phyloP scores from a whole-genome alignment of 2,797 vertebrate genomes.

The Danio kyathit region DNA sequence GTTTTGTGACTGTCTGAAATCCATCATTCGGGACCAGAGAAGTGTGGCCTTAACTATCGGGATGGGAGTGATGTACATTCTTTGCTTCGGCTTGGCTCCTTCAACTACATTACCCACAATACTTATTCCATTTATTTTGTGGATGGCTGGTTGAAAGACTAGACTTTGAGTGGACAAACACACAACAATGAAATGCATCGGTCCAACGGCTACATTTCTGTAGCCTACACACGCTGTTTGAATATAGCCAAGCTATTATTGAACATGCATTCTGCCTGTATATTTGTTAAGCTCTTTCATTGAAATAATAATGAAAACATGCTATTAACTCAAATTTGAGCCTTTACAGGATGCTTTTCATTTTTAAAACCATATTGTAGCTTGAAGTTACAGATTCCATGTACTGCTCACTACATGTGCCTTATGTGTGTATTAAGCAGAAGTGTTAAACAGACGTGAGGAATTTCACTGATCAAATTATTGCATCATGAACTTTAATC shows the following conservation, averaged over 20 bases:
- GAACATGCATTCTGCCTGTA: slow-evolving; percentile 62
- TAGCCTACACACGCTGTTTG: background rate
- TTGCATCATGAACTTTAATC: background rate
- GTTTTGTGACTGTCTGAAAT: slow-evolving; percentile 91
- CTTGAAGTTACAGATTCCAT: slow-evolving; percentile 14
- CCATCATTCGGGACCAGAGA: slow-evolving; percentile 90
- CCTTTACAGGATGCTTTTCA: background rate
- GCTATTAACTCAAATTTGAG: background rate
- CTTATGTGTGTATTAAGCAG: background rate
- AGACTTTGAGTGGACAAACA: slow-evolving; percentile 10
- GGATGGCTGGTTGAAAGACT: slow-evolving; percentile 89
- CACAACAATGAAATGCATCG: slow-evolving; percentile 1
- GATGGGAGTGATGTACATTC: slow-evolving; percentile 83
- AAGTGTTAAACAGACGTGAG: background rate
- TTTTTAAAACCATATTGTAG: background rate
- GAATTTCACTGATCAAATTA: background rate
- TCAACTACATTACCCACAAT: slow-evolving; percentile 87
- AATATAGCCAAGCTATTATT: slow-evolving; percentile 10
- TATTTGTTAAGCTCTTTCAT: background rate
- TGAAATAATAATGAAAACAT: slow-evolving; percentile 6
- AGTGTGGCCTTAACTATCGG: slow-evolving; percentile 81
- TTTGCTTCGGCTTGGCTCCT: slow-evolving; percentile 84
- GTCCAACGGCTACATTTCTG: slow-evolving; percentile 7
- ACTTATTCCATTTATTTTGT: slow-evolving; percentile 88
- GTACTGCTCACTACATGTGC: slow-evolving; percentile 4